A percentile compares a stretch with the other conserved stretches of the same genome.
phyloP scores from a whole-genome alignment of 2,888 invertebrate genomes.

The Scaptomyza caliginosa region DNA sequence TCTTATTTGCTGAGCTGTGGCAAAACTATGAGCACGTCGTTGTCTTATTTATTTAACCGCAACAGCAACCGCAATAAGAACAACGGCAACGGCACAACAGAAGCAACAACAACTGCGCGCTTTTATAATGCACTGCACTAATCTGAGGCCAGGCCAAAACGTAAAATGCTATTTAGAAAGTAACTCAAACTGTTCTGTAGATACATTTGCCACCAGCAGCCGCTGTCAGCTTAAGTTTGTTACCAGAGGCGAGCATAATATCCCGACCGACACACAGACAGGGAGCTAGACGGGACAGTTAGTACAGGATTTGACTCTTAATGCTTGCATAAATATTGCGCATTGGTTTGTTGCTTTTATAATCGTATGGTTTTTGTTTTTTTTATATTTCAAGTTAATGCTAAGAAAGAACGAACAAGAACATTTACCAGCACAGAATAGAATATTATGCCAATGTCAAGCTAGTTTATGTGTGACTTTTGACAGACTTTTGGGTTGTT shows the following conservation, averaged over 20 bases:
- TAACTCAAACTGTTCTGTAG: slow-evolving; percentile 60
- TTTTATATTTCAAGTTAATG: neutral
- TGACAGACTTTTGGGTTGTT: slow-evolving; percentile 12
- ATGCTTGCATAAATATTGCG: slow-evolving; percentile 73
- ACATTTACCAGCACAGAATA: slow-evolving; percentile 17
- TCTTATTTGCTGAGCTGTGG: slow-evolving; percentile 58
- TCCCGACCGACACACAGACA: slow-evolving; percentile 4
- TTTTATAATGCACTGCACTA: slow-evolving; percentile 64
- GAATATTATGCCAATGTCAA: slow-evolving; percentile 48
- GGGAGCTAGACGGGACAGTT: slow-evolving; percentile 12
- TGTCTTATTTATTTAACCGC: slow-evolving; percentile 77
- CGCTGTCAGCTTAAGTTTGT: slow-evolving; percentile 72
- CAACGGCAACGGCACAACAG: slow-evolving; percentile 51
- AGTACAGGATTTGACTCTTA: slow-evolving; percentile 51
- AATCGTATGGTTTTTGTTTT: slow-evolving; percentile 12
- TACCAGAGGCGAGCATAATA: slow-evolving; percentile 46
- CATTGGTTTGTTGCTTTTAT: slow-evolving; percentile 63
- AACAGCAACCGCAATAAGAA: slow-evolving; percentile 76
- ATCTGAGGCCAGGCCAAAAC: slow-evolving; percentile 49
- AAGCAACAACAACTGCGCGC: slow-evolving; percentile 14
- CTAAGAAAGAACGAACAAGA: neutral
- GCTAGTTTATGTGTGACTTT: slow-evolving; percentile 49
- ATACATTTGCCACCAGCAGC: slow-evolving; percentile 26
- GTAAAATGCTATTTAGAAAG: slow-evolving; percentile 71
- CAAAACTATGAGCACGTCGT: slow-evolving; percentile 57